A percentile compares a stretch with the other conserved stretches of the same genome.
Conservation (phyloP, 2,797 vertebrate genomes). For the Nannoperca obscura region DNA sequence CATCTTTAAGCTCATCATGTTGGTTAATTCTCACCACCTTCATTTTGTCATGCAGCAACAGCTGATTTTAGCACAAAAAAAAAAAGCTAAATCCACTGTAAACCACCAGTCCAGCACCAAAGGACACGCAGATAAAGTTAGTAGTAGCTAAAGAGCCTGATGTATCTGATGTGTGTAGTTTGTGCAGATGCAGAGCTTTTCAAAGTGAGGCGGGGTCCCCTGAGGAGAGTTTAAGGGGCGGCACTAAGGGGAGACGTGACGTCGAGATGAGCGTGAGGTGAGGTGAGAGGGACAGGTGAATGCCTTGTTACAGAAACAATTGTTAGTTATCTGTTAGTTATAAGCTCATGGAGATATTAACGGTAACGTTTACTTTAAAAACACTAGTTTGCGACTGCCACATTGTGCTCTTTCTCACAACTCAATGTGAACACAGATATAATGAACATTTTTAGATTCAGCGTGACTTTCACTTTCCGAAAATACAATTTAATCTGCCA, state of each 20-base stretch:
- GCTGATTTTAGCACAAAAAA: neutral
- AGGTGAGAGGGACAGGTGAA: neutral
- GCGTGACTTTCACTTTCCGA: neutral
- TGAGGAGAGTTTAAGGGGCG: neutral
- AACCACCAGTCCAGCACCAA: no score
- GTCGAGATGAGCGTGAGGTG: neutral
- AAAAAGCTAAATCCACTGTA: neutral
- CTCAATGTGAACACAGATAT: neutral
- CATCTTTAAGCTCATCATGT: neutral
- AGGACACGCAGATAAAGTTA: neutral
- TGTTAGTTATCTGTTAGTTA: neutral
- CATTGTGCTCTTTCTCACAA: neutral
- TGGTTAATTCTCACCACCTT: neutral
- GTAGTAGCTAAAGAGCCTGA: neutral
- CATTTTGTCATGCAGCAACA: neutral
- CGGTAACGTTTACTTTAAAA: neutral
- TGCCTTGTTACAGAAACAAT: neutral
- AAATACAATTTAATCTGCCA: neutral
- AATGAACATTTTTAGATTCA: neutral
- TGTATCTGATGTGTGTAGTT: neutral
- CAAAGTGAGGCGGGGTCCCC: neutral
- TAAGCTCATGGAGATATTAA: neutral
- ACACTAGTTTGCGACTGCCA: neutral
- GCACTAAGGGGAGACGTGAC: neutral
- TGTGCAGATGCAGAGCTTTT: neutral